Base-by-base conservation (phyloP, 2,888 invertebrate species). In the Danaus chrysippus region DNA sequence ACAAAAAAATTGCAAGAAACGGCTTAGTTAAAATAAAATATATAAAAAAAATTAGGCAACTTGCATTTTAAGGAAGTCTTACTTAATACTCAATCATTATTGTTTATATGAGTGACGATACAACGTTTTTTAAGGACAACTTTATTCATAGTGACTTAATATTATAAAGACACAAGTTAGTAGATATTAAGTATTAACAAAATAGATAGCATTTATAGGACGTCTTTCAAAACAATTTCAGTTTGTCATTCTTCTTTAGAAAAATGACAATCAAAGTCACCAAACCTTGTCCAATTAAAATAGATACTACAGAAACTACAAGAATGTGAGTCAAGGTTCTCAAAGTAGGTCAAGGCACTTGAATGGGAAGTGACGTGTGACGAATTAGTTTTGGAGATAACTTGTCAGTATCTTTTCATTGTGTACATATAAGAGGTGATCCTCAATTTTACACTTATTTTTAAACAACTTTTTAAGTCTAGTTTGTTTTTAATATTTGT, bases 361-460 rank as follows among this genome's bases (percentile, higher is more conserved):
- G 58, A 17, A 49, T 17, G 62, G 58, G 55, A 64, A 60, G 56
- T 59, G 65, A 65, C 68, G 61, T 67, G 64, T 66, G 69, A 65
- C 66, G 65, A 70, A 68, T 68, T 67, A 63, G 59, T 66, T 66
- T 56, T 53, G 64, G 69, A 63, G 63, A 66, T 64, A 43, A 9
- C n/a, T 13, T 46, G 46, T 6, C 23, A 34, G 3, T 34, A 34
- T 34, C 1, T 34, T 34, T 34, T 34, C 23, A 34, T 34, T 34
- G 23, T 34, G 6, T 2, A 6, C 23, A 34, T 6, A 34, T 34
- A 6, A 3, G 23, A 34, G 3, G 23, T 6, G 23, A 34, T 34
- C 23, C 23, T 34, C 23, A 34, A 34, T 34, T 34, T 34, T 34
- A 2, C 2, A 34, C 23, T 1, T 34, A 34, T 34, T 34, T 34